Evolutionary conservation across 2,888 invertebrate genomes (phyloP), one percentile per base, ranked within the genome.

Genomic region (Serripes groenlandicus): DNA sequence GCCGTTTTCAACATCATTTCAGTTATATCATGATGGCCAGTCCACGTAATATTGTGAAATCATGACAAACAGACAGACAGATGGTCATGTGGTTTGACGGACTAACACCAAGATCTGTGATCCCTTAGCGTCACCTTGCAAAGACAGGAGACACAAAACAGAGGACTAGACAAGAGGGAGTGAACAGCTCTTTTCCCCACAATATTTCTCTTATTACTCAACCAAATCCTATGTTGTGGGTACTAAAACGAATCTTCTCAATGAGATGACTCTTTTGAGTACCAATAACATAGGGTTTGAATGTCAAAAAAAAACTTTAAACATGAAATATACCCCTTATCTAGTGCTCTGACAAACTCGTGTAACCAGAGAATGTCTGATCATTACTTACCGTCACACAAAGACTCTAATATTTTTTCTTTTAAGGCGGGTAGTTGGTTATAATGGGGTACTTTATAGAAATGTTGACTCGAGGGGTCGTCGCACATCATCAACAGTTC

Each of bases 401-500:
- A 76, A 18, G 90, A 84, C 73, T 91, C 87, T 72, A 90, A 79
- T 32, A 93, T 78, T 54, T 83, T 83, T 32, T 89, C 86, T 75
- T 89, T 88, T 60, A 93, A 75, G 3, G 81, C 81, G 26, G 81
- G 71, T 21, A 93, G 87, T 7, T 88, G 85, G 35, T 83, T 85
- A 78, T 93, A 93, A 76, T 88, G 81, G 28, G 85, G 80, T 3
- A 92, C 91, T 70, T 90, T 88, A 86, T 90, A 91, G 83, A 91
- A 91, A 69, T 91, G 91, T 42, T 92, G 87, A 72, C 86, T 87
- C 0, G 89, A 83, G 0, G 92, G 91, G 28, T 89, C 88, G 74
- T 90, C 91, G 76, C 91, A 91, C 91, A 92, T 91, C 89, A 91
- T 89, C 62, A 82, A 77, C 37, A 91, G 69, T 78, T 92, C 91